Percentiles rank a stretch among this genome's conserved stretches.
Evolutionary conservation across 1,140 invertebrate genomes (phyloP).

Genomic region (Lepidurus packardi): DNA sequence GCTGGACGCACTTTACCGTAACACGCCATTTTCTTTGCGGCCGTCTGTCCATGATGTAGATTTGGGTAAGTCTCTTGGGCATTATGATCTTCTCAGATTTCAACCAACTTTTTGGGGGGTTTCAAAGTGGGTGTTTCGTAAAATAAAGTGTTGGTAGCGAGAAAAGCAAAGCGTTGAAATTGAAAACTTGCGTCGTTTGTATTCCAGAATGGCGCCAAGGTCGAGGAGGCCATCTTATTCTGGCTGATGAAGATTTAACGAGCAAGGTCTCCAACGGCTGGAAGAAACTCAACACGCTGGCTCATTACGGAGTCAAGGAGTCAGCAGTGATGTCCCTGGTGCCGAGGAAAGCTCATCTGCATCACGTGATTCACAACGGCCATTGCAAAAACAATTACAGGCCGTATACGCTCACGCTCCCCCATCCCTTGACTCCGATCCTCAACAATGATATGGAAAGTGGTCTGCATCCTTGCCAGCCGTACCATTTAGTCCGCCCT

Average conservation of each 20-base stretch:
- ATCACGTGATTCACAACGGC: conserved; percentile 49
- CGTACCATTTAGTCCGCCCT: conserved; percentile 80
- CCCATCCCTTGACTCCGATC: conserved; percentile 41
- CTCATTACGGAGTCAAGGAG: conserved; percentile 88
- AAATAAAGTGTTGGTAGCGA: neutral
- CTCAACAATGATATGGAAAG: conserved; percentile 48
- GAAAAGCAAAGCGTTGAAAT: neutral
- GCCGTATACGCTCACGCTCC: conserved; percentile 35
- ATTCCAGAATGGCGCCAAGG: conserved; percentile 82
- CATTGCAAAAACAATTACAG: conserved; percentile 37
- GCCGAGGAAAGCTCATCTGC: conserved; percentile 69
- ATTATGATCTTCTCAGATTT: conserved; percentile 17
- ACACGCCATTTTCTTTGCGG: conserved; percentile 85
- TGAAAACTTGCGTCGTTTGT: conserved; percentile 33
- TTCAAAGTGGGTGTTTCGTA: neutral
- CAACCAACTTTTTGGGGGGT: neutral
- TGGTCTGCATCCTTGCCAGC: conserved; percentile 45
- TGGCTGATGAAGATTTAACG: conserved; percentile 89
- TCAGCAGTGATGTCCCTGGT: conserved; percentile 91
- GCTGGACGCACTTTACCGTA: conserved; percentile 92
- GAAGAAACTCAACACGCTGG: conserved; percentile 84
- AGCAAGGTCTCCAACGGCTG: conserved; percentile 81
- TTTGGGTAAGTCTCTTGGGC: conserved; percentile 51
- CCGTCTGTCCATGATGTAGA: conserved; percentile 90
- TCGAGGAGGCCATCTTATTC: conserved; percentile 78